phyloP scores from a whole-genome alignment of 2,888 invertebrate genomes.

The Eupithecia pulchellata region DNA sequence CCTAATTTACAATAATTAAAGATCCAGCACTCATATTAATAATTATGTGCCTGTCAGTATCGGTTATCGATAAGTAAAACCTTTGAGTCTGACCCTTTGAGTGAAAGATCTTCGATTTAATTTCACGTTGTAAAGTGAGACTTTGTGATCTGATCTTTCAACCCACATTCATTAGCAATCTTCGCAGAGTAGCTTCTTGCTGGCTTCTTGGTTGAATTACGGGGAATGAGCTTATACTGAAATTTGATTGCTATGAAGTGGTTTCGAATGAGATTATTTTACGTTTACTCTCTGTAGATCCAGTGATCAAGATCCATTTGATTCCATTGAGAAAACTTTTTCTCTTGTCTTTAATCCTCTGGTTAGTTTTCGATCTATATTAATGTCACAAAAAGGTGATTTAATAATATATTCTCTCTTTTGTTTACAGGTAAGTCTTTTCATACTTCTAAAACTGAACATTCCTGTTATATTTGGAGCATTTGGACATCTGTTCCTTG shows the following conservation, averaged over 20 bases:
- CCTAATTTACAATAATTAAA: slow-evolving; percentile 27
- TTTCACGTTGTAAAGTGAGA: background rate
- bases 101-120: background rate
- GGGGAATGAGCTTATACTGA: background rate
- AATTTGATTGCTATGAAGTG: background rate
- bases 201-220: background rate
- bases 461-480: too few species aligned
- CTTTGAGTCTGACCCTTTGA: background rate
- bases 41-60: background rate
- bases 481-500: too few species aligned
- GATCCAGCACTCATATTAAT: slow-evolving; percentile 9
- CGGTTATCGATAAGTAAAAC: background rate
- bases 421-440: slow-evolving; percentile 8
- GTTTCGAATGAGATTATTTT: background rate
- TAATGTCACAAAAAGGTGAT: too few species aligned
- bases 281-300: too few species aligned
- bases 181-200: background rate
- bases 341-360: too few species aligned
- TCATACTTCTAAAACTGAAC: background rate
- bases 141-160: background rate
- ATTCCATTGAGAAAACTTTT: too few species aligned
- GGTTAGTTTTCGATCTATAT: too few species aligned
- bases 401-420: background rate
- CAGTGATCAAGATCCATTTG: too few species aligned
- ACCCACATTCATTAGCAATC: background rate